Base-by-base conservation (phyloP, 2,888 invertebrate species). In the Theristus sp. region DNA sequence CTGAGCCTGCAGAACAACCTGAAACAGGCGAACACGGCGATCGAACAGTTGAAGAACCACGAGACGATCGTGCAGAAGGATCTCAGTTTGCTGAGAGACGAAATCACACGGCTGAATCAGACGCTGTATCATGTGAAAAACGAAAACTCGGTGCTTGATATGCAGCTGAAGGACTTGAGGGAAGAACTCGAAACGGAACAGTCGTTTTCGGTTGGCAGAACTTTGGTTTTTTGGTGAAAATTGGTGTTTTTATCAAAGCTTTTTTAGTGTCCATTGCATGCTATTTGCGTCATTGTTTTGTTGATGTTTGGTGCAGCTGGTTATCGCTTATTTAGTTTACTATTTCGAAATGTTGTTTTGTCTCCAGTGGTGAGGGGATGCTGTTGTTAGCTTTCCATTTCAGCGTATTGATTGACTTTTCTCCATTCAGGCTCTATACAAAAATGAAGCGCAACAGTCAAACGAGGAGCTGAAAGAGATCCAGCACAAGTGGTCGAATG, bases 171-270 rank as follows among this genome's bases (percentile, higher is more conserved):
- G 73, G 94, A 96, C 75, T 79, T 94, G 46, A 88, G 91, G 70
- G 90, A 91, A 67, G 91, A 91, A 74, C 78, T 93, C 60, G 94
- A 94, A 77, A 88, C 88, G 47, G 93, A 96, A 76, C 90, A 90
- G 76, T 89, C 90, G 76, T 94, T 94, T 78, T 86, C 89, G 68
- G 83, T 82, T 52, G 20, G 38, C 20, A 20, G 10, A 49, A 49
- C 20, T 6, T 38, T 6, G 10, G 28, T 63, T 25, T 61, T 53
- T 47, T 3, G n/a, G n/a, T 17, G n/a, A 49, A 17, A 20, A 49
- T 17, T n/a, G 10, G 20, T 38, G 20, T 38, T 38, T 38, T 38
- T 38, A 20, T 38, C 10, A 38, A 38, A 38, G 10, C 10, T 38
- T 38, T 38, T 38, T 13, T 38, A 13, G 38, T 38, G 38, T 38